Evolutionary conservation across 2,888 invertebrate genomes (phyloP).

Genomic region (Dastarcus helophoroides): DNA sequence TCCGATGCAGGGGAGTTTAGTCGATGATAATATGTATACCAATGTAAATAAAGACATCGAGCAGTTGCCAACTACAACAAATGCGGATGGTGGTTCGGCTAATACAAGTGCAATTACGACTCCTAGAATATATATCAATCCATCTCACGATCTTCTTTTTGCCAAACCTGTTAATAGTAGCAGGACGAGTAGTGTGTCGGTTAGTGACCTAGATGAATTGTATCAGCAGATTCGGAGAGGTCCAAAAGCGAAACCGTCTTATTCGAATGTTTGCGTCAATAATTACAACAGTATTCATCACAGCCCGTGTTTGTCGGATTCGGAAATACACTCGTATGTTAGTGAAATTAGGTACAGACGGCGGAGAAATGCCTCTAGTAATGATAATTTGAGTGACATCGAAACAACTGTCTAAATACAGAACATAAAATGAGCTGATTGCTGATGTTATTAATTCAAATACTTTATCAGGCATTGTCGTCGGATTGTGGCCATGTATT

Average conservation of each 20-base stretch:
- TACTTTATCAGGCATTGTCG: no score
- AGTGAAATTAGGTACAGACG: slow-evolving; percentile 19
- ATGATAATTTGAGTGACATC: slow-evolving; percentile 13
- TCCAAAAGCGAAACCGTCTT: slow-evolving; percentile 25
- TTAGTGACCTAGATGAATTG: slow-evolving; percentile 54
- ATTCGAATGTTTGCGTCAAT: slow-evolving; percentile 11
- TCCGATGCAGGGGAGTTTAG: no score
- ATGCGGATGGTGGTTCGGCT: no score
- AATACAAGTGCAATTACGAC: no score
- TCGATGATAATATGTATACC: no score
- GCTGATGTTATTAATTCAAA: no score
- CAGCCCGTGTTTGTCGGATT: slow-evolving; percentile 31
- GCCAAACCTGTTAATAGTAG: slow-evolving; percentile 44
- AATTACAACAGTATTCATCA: slow-evolving; percentile 14
- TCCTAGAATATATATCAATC: slow-evolving; percentile 37
- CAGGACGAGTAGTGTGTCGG: slow-evolving; percentile 44
- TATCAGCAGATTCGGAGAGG: slow-evolving; percentile 54
- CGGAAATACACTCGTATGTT: slow-evolving; percentile 28
- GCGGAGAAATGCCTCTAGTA: slow-evolving; percentile 17
- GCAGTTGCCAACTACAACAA: no score
- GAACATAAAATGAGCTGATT: no score
- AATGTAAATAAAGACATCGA: no score
- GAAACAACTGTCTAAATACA: slow-evolving; percentile 13
- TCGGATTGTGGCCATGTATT: no score
- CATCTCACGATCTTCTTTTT: slow-evolving; percentile 35